phyloP scores from a whole-genome alignment of 1,140 invertebrate genomes.

The Lysiphlebus fabarum region DNA sequence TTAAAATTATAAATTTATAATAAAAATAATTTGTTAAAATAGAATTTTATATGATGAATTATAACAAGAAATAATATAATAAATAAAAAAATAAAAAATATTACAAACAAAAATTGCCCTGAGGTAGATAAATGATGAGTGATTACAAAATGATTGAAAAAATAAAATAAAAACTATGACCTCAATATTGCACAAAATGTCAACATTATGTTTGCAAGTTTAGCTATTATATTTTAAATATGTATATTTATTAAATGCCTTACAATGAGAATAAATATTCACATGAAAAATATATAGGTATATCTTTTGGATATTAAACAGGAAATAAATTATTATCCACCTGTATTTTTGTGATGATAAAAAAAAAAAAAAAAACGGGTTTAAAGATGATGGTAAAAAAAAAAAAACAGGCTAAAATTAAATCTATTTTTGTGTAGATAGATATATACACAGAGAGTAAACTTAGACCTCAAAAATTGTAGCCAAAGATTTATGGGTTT shows the following conservation, averaged over 20 bases:
- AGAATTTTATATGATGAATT: no score
- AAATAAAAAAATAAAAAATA: not conserved
- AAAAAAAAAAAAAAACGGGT: no score
- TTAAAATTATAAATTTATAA: not conserved
- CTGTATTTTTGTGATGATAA: no score
- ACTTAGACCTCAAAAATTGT: slow-evolving; percentile 18
- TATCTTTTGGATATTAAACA: no score
- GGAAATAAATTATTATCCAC: no score
- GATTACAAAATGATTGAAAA: slow-evolving; percentile 17
- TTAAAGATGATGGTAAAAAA: not conserved
- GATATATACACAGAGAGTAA: no score
- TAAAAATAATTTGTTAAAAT: slow-evolving; percentile 1
- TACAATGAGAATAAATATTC: slow-evolving; percentile 17
- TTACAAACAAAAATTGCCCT: no score
- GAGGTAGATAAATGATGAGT: slow-evolving; percentile 16
- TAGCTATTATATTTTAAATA: no score
- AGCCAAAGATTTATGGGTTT: slow-evolving; percentile 45
- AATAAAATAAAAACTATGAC: slow-evolving; percentile 44
- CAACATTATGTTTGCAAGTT: slow-evolving; percentile 36
- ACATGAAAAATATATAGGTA: no score
- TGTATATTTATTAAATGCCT: not conserved
- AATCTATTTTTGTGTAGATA: slow-evolving; percentile 37
- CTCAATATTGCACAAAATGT: slow-evolving; percentile 55
- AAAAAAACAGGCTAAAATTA: slow-evolving; percentile 11
- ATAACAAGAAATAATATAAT: no score